A percentile compares a stretch with the other conserved stretches of the same genome.
Evolutionary conservation across 2,797 vertebrate genomes (phyloP).

Genomic region (Erethizon dorsatum): DNA sequence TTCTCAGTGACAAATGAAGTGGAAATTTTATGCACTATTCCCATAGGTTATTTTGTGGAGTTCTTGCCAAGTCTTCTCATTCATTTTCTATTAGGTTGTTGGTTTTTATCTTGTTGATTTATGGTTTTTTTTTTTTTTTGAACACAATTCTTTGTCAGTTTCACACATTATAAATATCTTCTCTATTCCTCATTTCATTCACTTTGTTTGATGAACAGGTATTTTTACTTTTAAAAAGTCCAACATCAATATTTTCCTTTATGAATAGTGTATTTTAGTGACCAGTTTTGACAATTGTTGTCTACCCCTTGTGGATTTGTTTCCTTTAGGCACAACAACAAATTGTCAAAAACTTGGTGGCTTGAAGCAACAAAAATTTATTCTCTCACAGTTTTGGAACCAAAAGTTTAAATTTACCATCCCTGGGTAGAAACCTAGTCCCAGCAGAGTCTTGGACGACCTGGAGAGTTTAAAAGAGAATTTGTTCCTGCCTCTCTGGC

Average conservation of each 20-base stretch:
- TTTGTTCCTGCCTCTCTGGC: not conserved
- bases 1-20: not conserved
- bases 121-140: not conserved
- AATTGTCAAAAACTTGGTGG: not conserved
- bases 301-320: not conserved
- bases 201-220: not conserved
- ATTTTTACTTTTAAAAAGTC: not conserved
- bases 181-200: not conserved
- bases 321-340: not conserved
- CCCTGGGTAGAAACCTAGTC: not conserved
- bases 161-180: not conserved
- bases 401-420: not conserved
- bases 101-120: not conserved
- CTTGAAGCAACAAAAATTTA: not conserved
- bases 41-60: not conserved
- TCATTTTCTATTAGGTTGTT: not conserved
- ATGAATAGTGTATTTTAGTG: not conserved
- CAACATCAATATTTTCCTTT: not conserved
- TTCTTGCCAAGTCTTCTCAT: not conserved
- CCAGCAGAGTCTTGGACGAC: not conserved
- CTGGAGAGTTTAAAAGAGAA: not conserved
- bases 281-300: not conserved
- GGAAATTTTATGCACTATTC: not conserved
- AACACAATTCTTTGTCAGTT: not conserved
- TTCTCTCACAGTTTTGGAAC: not conserved